Evolutionary conservation across 2,888 invertebrate species (phyloP).

Genomic region (Disparrhopalites patrizii): DNA sequence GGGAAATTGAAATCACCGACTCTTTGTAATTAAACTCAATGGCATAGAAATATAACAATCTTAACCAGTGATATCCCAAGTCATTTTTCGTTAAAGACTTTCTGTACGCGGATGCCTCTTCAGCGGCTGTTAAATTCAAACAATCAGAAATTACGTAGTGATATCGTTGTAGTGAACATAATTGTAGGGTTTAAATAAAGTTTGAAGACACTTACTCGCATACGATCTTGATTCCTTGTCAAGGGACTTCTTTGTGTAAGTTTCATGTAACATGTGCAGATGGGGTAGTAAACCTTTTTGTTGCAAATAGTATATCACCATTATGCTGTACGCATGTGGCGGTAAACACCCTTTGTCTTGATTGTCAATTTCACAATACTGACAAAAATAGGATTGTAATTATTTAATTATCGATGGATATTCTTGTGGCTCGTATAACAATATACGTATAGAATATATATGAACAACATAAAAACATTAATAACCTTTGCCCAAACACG

Average conservation of each 20-base stretch:
- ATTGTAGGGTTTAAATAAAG: too few relatives aligned
- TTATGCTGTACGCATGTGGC: constrained; percentile 54
- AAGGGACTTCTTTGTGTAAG: constrained; percentile 14
- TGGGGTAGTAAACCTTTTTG: constrained; percentile 53
- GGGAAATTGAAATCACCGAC: constrained; percentile 48
- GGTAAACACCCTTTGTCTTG: constrained; percentile 55
- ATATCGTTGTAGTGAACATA: not conserved
- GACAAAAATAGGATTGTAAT: constrained; percentile 28
- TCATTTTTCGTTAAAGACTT: constrained; percentile 38
- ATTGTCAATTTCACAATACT: constrained; percentile 54
- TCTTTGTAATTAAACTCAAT: constrained; percentile 47
- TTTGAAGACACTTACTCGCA: constrained; percentile 39
- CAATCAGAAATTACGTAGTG: not conserved
- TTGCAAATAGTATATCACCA: constrained; percentile 57
- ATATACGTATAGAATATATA: too few relatives aligned
- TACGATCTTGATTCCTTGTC: constrained; percentile 27
- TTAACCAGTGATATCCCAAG: constrained; percentile 52
- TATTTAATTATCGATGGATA: not conserved
- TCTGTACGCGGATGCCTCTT: constrained; percentile 30
- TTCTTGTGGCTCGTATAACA: too few relatives aligned
- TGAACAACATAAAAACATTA: not conserved
- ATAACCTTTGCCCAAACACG: constrained; percentile 54
- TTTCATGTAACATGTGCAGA: constrained; percentile 52
- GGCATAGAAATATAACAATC: constrained; percentile 51
- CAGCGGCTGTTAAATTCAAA: constrained; percentile 34